These are phyloP conservation scores for Otus scops DNA, from an alignment of 2,797 vertebrate genomes.

Conservation along the genomic window DNA sequence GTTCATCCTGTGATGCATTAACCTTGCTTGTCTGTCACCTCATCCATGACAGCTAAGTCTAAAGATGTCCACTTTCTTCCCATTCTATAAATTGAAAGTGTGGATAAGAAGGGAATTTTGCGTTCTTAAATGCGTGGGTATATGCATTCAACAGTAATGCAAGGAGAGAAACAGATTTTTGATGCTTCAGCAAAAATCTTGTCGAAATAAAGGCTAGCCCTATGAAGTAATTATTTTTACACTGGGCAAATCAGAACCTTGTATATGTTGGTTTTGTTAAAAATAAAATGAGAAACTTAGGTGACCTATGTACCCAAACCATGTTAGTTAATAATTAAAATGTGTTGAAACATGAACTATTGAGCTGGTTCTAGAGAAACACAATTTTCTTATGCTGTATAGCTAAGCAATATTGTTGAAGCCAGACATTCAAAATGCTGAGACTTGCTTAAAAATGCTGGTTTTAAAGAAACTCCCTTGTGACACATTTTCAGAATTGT, in stretches of 20 bases:
- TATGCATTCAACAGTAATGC: rapidly evolving
- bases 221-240: neutral
- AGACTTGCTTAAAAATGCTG: neutral
- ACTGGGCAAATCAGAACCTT: neutral
- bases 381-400: neutral
- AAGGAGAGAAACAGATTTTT: neutral
- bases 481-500: neutral
- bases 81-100: rapidly evolving
- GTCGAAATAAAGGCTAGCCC: neutral
- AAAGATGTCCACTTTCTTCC: rapidly evolving
- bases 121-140: rapidly evolving
- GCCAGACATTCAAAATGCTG: neutral
- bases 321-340: conserved; percentile 12
- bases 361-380: conserved; percentile 3
- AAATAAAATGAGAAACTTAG: neutral
- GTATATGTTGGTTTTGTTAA: neutral
- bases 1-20: rapidly evolving
- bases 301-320: neutral
- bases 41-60: rapidly evolving
- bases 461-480: neutral
- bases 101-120: neutral
- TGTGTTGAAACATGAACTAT: neutral
- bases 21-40: neutral
- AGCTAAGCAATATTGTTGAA: conserved; percentile 18
- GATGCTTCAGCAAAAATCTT: neutral